Evolutionary conservation across 37 sponge, comb jelly and placozoan species (phyloP), one percentile per base, ranked within the genome.

Genomic region (Petrosia ficiformis): DNA sequence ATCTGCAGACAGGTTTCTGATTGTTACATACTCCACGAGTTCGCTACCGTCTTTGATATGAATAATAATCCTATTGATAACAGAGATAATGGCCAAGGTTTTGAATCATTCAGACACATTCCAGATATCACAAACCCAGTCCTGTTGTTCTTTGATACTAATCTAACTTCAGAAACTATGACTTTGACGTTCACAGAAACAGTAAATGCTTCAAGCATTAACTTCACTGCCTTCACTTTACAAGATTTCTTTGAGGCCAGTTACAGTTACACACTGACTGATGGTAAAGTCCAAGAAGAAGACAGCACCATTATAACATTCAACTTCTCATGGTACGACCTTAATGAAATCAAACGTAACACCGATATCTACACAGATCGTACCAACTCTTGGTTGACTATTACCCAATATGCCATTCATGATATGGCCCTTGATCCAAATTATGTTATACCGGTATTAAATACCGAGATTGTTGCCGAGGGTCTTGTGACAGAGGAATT

Each of bases 171-270:
- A 25, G 96, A 88, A 61, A 75, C 64, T 0, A 14, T 91, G 34
- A 65, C 83, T 0, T 65, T 95, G 56, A 91, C 92, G 4, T 95
- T 91, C 74, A 75, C 74, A 56, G 96, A 95, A 75, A 95, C 96
- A 11, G 92, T 95, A n/a, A 85, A 95, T 64, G 81, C 87, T 8
- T 76, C 87, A 10, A 91, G 86, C 65, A 68, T 95, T 43, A 85
- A 82, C 59, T 82, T 85, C 72, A 64, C 89, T 64, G 96, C 92
- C 22, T 85, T 91, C 58, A 85, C 83, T 10, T 81, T 95, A n/a
- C 96, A 95, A 76, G 96, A 95, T 72, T 95, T 95, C 86, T 95
- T 95, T 74, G 77, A 88, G 33, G 84, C 69, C 0, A 78, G 79
- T 24, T 80, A 65, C 67, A 44, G 58, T 61, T 95, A 91, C 68